Evolutionary conservation across 2,888 invertebrate genomes (phyloP).

Genomic region (Anoncus sp.): DNA sequence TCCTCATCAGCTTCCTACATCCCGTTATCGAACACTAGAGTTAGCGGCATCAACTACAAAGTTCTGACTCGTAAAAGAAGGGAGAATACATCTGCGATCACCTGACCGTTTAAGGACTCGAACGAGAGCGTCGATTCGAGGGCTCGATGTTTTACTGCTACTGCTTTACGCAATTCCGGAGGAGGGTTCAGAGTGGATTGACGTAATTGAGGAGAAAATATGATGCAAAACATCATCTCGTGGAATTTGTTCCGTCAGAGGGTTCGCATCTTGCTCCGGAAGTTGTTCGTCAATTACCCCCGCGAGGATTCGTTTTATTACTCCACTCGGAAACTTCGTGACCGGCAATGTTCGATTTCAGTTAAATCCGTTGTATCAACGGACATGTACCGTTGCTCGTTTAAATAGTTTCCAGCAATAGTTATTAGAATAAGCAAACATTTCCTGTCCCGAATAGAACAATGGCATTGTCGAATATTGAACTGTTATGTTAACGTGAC

Average conservation of each 20-base stretch:
- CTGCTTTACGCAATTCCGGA: conserved; percentile 60
- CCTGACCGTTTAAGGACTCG: conserved; percentile 83
- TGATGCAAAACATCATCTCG: conserved; percentile 76
- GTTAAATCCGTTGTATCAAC: neutral
- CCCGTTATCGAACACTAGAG: conserved; percentile 10
- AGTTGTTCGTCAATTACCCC: conserved; percentile 64
- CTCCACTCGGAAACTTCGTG: conserved; percentile 33
- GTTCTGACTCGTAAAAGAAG: conserved; percentile 41
- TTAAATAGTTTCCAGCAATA: no score
- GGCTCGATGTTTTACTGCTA: conserved; percentile 64
- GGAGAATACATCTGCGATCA: conserved; percentile 80
- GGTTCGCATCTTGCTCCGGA: conserved; percentile 51
- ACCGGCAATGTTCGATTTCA: conserved; percentile 23
- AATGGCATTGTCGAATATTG: no score
- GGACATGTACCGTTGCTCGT: neutral
- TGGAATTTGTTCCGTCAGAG: conserved; percentile 53
- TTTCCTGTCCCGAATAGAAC: no score
- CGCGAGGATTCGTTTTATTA: conserved; percentile 42
- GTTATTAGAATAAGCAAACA: no score
- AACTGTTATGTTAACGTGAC: no score
- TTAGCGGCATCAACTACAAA: conserved; percentile 38
- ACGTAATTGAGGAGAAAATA: conserved; percentile 83
- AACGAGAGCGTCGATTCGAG: conserved; percentile 65
- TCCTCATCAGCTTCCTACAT: neutral
- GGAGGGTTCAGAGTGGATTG: conserved; percentile 81